These are phyloP conservation scores for Drepanosiphum platanoidis DNA, from an alignment of 2,888 invertebrate genomes.

Conservation along the genomic window DNA sequence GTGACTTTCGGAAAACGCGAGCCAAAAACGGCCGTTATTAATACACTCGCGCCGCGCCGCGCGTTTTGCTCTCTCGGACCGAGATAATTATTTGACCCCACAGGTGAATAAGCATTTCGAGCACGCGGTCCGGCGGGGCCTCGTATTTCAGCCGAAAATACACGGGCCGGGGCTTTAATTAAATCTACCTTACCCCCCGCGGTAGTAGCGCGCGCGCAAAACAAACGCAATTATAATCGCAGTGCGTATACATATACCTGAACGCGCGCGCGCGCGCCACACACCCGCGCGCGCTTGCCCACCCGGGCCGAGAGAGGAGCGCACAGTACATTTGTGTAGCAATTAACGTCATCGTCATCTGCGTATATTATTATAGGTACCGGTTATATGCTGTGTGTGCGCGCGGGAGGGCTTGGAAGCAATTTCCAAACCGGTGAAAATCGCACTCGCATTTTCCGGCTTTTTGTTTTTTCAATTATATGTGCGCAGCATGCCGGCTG, in stretches of 20 bases:
- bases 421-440: conserved; percentile 22
- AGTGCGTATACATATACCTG: not conserved
- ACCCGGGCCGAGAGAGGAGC: not conserved
- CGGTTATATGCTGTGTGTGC: not conserved
- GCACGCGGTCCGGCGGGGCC: not conserved
- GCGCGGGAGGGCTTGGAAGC: not conserved
- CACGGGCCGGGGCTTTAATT: conserved; percentile 17
- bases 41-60: no score
- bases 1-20: no score
- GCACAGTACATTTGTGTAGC: conserved; percentile 35
- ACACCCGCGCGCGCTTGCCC: not conserved
- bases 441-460: not conserved
- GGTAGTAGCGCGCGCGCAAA: no score
- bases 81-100: not conserved
- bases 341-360: conserved; percentile 35
- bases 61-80: not conserved
- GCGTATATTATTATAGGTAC: not conserved
- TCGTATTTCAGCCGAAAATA: conserved; percentile 39
- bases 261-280: not conserved
- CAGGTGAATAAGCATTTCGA: conserved; percentile 27
- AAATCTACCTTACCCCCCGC: conserved; percentile 30
- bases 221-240: conserved; percentile 49
- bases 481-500: no score
- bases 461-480: conserved; percentile 34
- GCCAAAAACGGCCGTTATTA: no score